A percentile compares a stretch with the other conserved stretches of the same genome.
phyloP scores from a whole-genome alignment of 1,140 invertebrate species.

The Babylonia areolata region DNA sequence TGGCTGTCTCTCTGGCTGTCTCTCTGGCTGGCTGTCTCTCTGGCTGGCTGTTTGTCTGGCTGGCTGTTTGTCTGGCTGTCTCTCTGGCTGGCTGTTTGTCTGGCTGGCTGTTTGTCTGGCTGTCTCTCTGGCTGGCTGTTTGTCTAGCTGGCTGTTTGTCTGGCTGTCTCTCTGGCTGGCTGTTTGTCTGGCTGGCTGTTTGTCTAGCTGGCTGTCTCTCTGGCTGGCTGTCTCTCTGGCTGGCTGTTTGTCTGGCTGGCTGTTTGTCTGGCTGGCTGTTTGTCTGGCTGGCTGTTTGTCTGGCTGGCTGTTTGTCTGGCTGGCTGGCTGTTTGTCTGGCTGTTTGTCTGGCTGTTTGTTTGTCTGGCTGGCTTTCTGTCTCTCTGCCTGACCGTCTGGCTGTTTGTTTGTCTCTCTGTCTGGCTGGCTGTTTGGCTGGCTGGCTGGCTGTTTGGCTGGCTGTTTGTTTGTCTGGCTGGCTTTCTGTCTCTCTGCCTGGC shows the following conservation, averaged over 20 bases:
- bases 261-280: not conserved
- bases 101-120: too few species aligned
- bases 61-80: not conserved
- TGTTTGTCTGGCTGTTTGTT: not conserved
- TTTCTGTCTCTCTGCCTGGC: not conserved
- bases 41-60: not conserved
- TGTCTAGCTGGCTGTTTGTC: not conserved
- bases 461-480: constrained; percentile 49
- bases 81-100: not conserved
- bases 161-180: not conserved
- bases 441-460: not conserved
- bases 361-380: not conserved
- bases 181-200: not conserved
- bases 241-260: not conserved
- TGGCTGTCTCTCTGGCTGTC: not conserved
- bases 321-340: not conserved
- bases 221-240: not conserved
- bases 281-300: not conserved
- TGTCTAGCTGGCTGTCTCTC: not conserved
- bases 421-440: too few species aligned
- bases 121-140: constrained; percentile 15
- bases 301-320: not conserved
- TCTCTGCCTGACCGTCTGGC: too few species aligned
- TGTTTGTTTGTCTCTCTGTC: too few species aligned
- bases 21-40: too few species aligned